Evolutionary conservation across 1,140 invertebrate genomes (phyloP).

Genomic region (Drosophila chauvacae): DNA sequence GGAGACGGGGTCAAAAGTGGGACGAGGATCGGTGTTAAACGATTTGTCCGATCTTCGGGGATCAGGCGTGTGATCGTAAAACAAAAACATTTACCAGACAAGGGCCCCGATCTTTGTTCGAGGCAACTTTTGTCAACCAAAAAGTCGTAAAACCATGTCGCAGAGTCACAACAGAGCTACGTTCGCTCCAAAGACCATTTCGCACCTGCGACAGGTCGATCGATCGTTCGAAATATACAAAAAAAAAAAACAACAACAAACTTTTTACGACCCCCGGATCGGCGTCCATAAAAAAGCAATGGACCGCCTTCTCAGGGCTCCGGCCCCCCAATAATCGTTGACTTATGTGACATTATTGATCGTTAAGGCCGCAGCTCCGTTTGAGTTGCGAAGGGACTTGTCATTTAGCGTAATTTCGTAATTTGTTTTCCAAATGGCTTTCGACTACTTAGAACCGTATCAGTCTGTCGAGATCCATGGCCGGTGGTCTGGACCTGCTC

Average conservation of each 20-base stretch:
- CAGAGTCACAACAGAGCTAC: conserved; percentile 48
- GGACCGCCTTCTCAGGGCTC: conserved; percentile 26
- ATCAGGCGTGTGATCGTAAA: conserved; percentile 71
- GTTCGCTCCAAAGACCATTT: conserved; percentile 53
- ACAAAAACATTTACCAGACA: conserved; percentile 54
- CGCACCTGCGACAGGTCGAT: conserved; percentile 61
- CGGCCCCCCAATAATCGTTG: conserved; percentile 65
- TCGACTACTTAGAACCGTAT: conserved; percentile 72
- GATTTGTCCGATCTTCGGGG: conserved; percentile 60
- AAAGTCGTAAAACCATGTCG: conserved; percentile 74
- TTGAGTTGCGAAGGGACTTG: conserved; percentile 43
- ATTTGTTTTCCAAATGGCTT: conserved; percentile 73
- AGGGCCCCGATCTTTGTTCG: conserved; percentile 22
- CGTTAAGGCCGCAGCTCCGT: conserved; percentile 61
- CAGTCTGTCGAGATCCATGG: conserved; percentile 33
- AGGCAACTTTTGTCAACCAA: conserved; percentile 37
- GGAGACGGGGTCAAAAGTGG: conserved; percentile 29
- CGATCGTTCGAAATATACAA: conserved; percentile 16
- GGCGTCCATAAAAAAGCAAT: conserved; percentile 57
- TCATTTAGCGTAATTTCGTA: conserved; percentile 77
- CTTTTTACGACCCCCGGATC: conserved; percentile 56
- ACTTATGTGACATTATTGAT: conserved; percentile 82
- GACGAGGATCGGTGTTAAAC: conserved; percentile 54
- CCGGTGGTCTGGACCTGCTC: conserved; percentile 65
- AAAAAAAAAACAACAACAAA: not conserved